phyloP scores from a whole-genome alignment of 2,888 invertebrate species.

The Parapristionchus giblindavisi region DNA sequence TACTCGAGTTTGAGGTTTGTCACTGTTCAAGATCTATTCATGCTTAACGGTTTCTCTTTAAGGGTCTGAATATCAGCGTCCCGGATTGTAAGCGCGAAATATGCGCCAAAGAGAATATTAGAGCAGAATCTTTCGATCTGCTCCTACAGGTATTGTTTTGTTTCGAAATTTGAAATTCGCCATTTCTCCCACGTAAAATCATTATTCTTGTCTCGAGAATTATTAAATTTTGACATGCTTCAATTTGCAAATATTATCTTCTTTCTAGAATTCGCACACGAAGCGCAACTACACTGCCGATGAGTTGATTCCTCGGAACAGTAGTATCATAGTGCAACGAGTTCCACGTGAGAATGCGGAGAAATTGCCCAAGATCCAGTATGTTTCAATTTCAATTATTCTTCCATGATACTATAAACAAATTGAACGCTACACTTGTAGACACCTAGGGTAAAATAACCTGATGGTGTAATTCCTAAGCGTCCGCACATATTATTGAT shows the following conservation, averaged over 20 bases:
- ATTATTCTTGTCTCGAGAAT: too few relatives aligned
- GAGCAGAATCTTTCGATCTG: slow-evolving; percentile 87
- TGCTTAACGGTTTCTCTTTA: not conserved
- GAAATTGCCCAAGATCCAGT: slow-evolving; percentile 69
- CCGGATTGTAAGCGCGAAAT: slow-evolving; percentile 93
- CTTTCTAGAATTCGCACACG: slow-evolving; percentile 75
- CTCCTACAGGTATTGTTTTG: slow-evolving; percentile 76
- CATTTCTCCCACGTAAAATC: not conserved
- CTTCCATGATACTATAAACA: too few relatives aligned
- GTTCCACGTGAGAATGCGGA: slow-evolving; percentile 78
- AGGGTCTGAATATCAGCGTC: slow-evolving; percentile 91
- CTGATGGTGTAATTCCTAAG: too few relatives aligned
- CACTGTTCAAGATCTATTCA: not conserved
- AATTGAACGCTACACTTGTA: too few relatives aligned
- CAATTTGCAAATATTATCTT: not conserved
- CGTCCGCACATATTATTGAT: too few relatives aligned
- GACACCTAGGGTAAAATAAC: too few relatives aligned
- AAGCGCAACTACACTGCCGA: slow-evolving; percentile 85
- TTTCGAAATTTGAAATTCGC: not conserved
- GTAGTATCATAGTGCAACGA: slow-evolving; percentile 91
- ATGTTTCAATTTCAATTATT: too few relatives aligned
- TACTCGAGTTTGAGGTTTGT: slow-evolving; percentile 76
- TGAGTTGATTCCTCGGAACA: slow-evolving; percentile 93
- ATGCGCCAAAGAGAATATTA: slow-evolving; percentile 91
- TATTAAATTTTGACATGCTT: too few relatives aligned